Conservation (phyloP, 2,888 invertebrate species). For the Criorhina ranunculi region DNA sequence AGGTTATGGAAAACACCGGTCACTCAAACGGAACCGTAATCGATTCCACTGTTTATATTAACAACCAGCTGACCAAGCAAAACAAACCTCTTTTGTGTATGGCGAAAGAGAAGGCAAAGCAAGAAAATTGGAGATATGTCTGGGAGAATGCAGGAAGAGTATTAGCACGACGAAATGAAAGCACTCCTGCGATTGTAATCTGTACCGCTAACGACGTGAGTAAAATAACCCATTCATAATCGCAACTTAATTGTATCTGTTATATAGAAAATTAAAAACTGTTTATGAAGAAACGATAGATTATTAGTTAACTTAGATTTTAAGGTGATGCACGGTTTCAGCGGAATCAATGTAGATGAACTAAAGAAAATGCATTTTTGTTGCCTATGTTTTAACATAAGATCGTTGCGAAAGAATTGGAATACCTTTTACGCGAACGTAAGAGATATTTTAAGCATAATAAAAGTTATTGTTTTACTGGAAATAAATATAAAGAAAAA, state of each 20-base stretch:
- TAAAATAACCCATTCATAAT: background rate
- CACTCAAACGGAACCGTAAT: background rate
- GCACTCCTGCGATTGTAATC: conserved; percentile 3
- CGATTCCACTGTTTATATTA: conserved; percentile 23
- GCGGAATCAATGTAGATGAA: background rate
- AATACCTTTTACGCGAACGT: background rate
- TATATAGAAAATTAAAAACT: conserved; percentile 8
- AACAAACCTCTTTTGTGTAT: conserved; percentile 27
- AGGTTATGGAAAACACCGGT: background rate
- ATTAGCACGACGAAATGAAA: conserved; percentile 5
- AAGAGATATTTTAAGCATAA: background rate
- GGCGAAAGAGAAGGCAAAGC: conserved; percentile 30
- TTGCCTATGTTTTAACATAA: background rate
- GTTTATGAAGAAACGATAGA: background rate
- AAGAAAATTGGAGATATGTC: conserved; percentile 8
- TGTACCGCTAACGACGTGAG: background rate
- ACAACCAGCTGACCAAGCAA: conserved; percentile 26
- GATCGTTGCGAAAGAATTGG: background rate
- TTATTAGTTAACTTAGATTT: conserved; percentile 6
- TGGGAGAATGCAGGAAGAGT: conserved; percentile 32
- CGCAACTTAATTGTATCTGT: background rate
- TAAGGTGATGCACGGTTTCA: background rate
- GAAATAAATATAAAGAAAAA: background rate
- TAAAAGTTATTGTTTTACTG: background rate
- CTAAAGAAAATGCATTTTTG: background rate